Base-by-base conservation (phyloP, 2,113 vertebrate genomes). In the Turnix velox region DNA sequence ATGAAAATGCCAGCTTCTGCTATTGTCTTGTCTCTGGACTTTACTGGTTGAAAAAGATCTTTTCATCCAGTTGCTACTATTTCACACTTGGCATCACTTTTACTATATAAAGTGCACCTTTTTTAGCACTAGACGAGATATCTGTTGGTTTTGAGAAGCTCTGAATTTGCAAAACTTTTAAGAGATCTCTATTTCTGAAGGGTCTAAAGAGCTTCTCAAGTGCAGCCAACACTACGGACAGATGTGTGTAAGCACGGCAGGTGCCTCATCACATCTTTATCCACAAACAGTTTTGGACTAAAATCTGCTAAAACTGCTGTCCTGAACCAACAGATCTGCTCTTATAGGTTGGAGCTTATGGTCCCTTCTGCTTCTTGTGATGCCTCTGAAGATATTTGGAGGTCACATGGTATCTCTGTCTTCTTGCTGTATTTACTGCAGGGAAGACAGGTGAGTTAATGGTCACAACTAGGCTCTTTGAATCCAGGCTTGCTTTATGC, bases 171-270 rank as follows among this genome's bases (percentile, higher is more conserved):
- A 20, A 84, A 37, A 4, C 11, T 14, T n/a, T 72, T 31, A 6
- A 33, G 35, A 72, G 14, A 28, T 72, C 82, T 92, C 67, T 45
- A 9, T 43, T 84, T 76, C 54, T 66, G 31, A 49, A 40, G 22
- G 2, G 13, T 31, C 42, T 40, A 25, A 72, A 85, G 31, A 54
- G 18, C 24, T 76, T 75, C 40, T 76, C 17, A 40, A 27, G 4
- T 28, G 2, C 30, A 58, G 62, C 35, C 6, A 67, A 7, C 24
- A 14, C 17, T 25, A 22, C 0, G 1, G 30, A 37, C 6, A 39
- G 4, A 18, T 9, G 7, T 0, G 0, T 2, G 2, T 31, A 39
- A 63, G 18, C 33, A 16, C 19, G 23, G 30, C n/a, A 79, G 49
- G 18, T 22, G 69, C 22, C 20, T 88, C 3, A 1, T 43, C 61